Conservation (phyloP, 2,888 invertebrate species). For the Byasa hedistus region DNA sequence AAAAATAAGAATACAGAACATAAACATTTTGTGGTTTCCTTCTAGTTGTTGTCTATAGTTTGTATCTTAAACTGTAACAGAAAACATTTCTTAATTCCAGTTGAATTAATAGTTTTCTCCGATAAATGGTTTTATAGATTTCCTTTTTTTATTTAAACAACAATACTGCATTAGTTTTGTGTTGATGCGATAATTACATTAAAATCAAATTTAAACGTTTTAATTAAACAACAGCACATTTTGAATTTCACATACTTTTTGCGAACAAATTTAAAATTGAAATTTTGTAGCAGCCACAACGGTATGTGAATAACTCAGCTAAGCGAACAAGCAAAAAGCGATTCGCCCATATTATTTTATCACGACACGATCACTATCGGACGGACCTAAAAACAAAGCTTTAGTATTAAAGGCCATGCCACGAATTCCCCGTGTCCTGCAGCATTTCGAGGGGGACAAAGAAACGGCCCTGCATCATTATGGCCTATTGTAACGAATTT, state of each 20-base stretch:
- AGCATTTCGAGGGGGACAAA: slow-evolving; percentile 69
- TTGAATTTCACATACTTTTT: slow-evolving; percentile 33
- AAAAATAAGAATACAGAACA: no score
- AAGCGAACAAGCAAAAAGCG: slow-evolving; percentile 58
- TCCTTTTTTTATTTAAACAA: no score
- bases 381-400: slow-evolving; percentile 57
- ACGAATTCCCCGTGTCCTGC: slow-evolving; percentile 59
- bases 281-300: slow-evolving; percentile 50
- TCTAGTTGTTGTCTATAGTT: no score
- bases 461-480: slow-evolving; percentile 75
- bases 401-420: slow-evolving; percentile 55
- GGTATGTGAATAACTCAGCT: slow-evolving; percentile 54
- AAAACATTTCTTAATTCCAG: no score
- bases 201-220: slow-evolving; percentile 11
- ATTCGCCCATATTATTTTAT: slow-evolving; percentile 59
- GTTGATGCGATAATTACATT: background rate
- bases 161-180: background rate
- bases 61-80: no score
- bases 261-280: slow-evolving; percentile 51
- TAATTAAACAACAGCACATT: slow-evolving; percentile 34
- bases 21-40: no score
- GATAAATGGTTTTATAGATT: no score
- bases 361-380: slow-evolving; percentile 69
- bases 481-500: slow-evolving; percentile 75
- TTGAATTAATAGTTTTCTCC: no score